A percentile compares a stretch with the other conserved stretches of the same genome.
Conservation (phyloP, 2,797 vertebrate species). For the Vireo griseus region DNA sequence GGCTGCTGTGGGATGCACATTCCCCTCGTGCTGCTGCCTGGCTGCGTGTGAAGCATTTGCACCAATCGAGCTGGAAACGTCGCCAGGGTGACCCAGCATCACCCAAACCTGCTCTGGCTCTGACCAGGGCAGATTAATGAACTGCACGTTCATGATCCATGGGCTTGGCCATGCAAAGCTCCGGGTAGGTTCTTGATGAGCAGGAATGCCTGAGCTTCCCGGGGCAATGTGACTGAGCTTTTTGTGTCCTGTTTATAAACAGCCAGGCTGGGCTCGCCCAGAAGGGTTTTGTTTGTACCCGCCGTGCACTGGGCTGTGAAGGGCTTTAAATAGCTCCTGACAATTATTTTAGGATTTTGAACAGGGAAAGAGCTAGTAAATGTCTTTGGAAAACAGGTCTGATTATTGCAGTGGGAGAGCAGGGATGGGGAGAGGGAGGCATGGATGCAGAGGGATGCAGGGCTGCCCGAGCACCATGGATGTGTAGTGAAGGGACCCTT, state of each 20-base stretch:
- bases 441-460: not conserved
- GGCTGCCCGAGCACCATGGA: fast-evolving
- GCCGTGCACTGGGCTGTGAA: not conserved
- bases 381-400: slow-evolving; percentile 1
- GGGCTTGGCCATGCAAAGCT: not conserved
- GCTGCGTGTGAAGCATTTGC: not conserved
- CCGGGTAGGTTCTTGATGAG: not conserved
- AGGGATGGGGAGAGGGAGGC: not conserved
- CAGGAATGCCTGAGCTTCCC: not conserved
- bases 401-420: not conserved
- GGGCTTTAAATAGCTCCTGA: slow-evolving; percentile 32
- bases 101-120: not conserved
- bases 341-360: slow-evolving; percentile 24
- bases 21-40: not conserved
- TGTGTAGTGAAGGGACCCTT: not conserved
- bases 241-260: not conserved
- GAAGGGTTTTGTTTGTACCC: slow-evolving; percentile 45
- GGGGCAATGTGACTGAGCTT: not conserved
- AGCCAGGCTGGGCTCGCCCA: slow-evolving; percentile 1
- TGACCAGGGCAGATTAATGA: not conserved
- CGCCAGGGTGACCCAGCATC: not conserved
- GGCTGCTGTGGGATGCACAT: not conserved
- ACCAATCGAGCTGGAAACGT: not conserved
- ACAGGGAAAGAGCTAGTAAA: slow-evolving; percentile 17
- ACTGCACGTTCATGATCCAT: not conserved